Conservation (phyloP, 2,888 invertebrate genomes). For the Maniola hyperantus region DNA sequence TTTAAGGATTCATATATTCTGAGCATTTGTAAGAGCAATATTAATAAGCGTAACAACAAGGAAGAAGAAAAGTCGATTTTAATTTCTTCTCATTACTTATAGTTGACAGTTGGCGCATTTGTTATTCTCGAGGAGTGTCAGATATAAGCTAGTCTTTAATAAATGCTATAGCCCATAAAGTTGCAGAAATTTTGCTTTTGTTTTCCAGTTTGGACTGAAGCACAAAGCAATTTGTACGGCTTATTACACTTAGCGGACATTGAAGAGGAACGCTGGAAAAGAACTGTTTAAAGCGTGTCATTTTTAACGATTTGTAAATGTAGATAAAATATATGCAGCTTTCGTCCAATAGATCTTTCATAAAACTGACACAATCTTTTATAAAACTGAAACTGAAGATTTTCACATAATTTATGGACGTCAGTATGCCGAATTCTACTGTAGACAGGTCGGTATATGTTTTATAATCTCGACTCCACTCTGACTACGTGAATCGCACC, state of each 20-base stretch:
- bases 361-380: neutral
- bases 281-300: constrained; percentile 15
- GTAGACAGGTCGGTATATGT: too few relatives aligned
- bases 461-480: too few relatives aligned
- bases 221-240: constrained; percentile 30
- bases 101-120: constrained; percentile 5
- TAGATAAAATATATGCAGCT: constrained; percentile 30
- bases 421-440: neutral
- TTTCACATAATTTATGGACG: neutral
- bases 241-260: constrained; percentile 25
- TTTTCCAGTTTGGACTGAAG: constrained; percentile 24
- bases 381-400: neutral
- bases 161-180: constrained; percentile 19
- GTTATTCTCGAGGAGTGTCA: constrained; percentile 17
- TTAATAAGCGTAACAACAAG: neutral
- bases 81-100: constrained; percentile 8
- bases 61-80: neutral
- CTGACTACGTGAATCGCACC: too few relatives aligned
- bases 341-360: neutral
- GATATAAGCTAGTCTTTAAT: constrained; percentile 30
- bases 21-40: too few relatives aligned
- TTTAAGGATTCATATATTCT: neutral
- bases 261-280: neutral
- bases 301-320: constrained; percentile 19
- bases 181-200: constrained; percentile 17